Base-by-base conservation (phyloP, 2,797 vertebrate species). In the Premnoplex brunnescens region DNA sequence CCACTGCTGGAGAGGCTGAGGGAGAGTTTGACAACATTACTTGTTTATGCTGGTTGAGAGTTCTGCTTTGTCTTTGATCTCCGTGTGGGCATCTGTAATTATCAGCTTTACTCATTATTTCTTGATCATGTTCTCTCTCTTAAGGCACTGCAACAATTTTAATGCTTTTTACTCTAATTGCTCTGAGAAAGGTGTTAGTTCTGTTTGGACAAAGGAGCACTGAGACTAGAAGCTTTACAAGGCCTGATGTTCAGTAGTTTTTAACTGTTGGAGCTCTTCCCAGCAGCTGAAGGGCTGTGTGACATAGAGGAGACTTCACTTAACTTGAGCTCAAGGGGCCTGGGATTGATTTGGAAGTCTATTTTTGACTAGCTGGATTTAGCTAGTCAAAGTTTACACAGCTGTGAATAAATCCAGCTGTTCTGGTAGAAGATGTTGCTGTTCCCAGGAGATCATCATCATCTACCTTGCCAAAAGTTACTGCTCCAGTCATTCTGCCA, bases 361-460 rank as follows among this genome's bases (percentile, higher is more conserved):
- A 82, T 92, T 95, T 96, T 64, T 91, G 74, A 68, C 37, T 72
- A 76, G 54, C 92, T 95, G 93, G 83, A 90, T 97, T 95, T 95
- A 91, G 44, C 91, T 85, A 85, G 96, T 93, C 85, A 74, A 79
- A 93, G 88, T 79, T 95, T 75, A 79, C 80, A 82, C 83, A 95
- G 86, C 90, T 95, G 92, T 91, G 59, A 77, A 73, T 37, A 86
- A 62, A 91, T 73, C 43, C 94, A 94, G 94, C 88, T 90, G 67
- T 87, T 88, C 83, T 92, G 55, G 74, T 91, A 78, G 89, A 60
- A 91, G 76, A 81, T 56, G 55, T 58, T 95, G 74, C 77, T 79
- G 9, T 79, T 96, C 80, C 77, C 86, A 85, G 54, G 68, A 89
- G 79, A 88, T 49, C 54, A 72, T 77, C 64, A 34, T 78, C 74